These are phyloP conservation scores for Ericerus pela DNA, from an alignment of 1,140 invertebrate genomes.

Conservation along the genomic window DNA sequence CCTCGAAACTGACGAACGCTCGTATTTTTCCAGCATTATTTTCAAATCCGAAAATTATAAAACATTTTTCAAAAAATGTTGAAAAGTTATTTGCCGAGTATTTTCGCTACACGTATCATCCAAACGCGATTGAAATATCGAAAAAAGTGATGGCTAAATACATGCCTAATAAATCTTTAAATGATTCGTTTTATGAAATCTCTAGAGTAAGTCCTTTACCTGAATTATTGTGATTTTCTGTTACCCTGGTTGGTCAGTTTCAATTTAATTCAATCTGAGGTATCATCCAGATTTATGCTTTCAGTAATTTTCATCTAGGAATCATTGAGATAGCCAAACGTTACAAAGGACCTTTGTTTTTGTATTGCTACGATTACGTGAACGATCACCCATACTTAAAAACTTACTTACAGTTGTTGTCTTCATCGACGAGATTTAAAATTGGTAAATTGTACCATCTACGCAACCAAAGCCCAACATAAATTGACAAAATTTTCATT, in stretches of 20 bases:
- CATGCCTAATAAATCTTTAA: not conserved
- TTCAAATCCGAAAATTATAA: not conserved
- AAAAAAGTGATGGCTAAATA: not conserved
- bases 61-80: not conserved
- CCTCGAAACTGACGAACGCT: not conserved
- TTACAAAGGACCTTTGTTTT: not conserved
- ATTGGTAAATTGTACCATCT: not conserved
- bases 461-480: not conserved
- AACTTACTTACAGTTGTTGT: not conserved
- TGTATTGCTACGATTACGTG: not conserved
- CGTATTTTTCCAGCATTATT: not conserved
- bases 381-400: not conserved
- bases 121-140: not conserved
- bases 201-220: not conserved
- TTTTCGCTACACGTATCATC: not conserved
- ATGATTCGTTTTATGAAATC: not conserved
- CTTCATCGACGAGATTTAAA: not conserved
- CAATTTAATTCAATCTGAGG: too few relatives aligned
- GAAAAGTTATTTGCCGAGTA: not conserved
- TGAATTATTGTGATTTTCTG: too few relatives aligned
- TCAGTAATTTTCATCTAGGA: conserved; percentile 1
- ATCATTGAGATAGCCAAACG: not conserved
- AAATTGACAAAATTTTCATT: too few relatives aligned
- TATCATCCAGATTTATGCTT: conserved; percentile 5
- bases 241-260: too few relatives aligned